Evolutionary conservation across 2,797 vertebrate species (phyloP).

Genomic region (Tokudaia tokunoshimensis): DNA sequence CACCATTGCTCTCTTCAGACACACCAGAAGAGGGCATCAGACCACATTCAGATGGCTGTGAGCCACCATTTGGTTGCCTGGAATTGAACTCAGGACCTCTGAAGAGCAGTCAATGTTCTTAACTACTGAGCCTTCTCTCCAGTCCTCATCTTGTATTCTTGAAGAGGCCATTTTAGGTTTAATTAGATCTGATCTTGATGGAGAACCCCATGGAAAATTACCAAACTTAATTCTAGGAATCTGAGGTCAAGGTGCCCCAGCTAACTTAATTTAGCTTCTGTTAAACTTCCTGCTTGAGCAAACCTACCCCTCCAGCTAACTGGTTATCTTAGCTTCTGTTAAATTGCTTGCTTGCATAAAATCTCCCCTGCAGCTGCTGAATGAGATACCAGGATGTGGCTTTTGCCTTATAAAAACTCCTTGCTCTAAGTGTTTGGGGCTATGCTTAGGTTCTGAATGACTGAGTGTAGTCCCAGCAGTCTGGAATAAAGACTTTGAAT

Average conservation of each 20-base stretch:
- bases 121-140: too few relatives aligned
- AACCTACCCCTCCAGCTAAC: neutral
- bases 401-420: neutral
- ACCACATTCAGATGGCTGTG: too few relatives aligned
- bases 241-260: neutral
- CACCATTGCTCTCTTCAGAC: too few relatives aligned
- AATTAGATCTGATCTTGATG: neutral
- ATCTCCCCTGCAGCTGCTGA: neutral
- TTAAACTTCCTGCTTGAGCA: neutral
- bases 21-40: too few relatives aligned
- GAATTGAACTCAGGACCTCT: too few relatives aligned
- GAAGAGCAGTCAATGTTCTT: too few relatives aligned
- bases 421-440: neutral
- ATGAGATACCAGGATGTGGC: neutral
- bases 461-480: neutral
- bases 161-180: neutral
- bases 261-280: neutral
- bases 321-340: neutral
- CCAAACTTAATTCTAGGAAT: neutral
- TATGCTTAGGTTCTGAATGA: neutral
- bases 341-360: neutral
- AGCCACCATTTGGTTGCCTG: too few relatives aligned
- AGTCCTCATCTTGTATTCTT: neutral
- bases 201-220: neutral
- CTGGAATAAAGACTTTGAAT: neutral